Evolutionary conservation across 2,797 vertebrate species (phyloP).

Genomic region (Betta splendens): DNA sequence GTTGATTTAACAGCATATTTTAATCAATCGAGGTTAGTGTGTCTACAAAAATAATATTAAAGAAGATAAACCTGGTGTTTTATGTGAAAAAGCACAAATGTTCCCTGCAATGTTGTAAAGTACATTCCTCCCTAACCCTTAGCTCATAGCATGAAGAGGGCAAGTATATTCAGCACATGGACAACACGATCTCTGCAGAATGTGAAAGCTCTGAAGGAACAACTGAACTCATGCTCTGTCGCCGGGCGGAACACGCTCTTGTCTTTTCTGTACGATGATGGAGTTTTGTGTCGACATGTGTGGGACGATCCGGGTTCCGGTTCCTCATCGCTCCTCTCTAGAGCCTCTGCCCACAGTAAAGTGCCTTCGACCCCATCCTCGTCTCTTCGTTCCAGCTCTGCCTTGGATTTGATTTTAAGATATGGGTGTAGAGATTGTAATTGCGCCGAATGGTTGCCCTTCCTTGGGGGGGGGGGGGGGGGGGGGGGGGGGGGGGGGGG

Average conservation of each 20-base stretch:
- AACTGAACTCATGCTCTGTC: conserved; percentile 30
- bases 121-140: conserved; percentile 52
- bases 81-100: conserved; percentile 44
- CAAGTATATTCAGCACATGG: conserved; percentile 47
- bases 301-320: conserved; percentile 53
- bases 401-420: conserved; percentile 72
- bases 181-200: conserved; percentile 61
- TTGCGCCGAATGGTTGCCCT: conserved; percentile 65
- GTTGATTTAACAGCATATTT: conserved; percentile 18
- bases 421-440: conserved; percentile 81
- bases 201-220: conserved; percentile 45
- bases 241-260: conserved; percentile 15
- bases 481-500: conserved; percentile 15
- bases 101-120: conserved; percentile 55
- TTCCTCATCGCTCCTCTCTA: conserved; percentile 27
- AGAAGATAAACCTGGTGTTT: conserved; percentile 49
- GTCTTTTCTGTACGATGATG: conserved; percentile 23
- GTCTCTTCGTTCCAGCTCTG: conserved; percentile 71
- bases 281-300: conserved; percentile 57
- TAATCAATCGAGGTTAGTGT: conserved; percentile 20
- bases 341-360: conserved; percentile 70
- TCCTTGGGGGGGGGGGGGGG: conserved; percentile 33
- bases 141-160: conserved; percentile 39
- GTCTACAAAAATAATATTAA: conserved; percentile 68
- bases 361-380: conserved; percentile 71